A percentile compares a stretch with the other conserved stretches of the same genome.
These are phyloP conservation scores for Neotoxoptera formosana DNA, from an alignment of 1,140 invertebrate genomes.

Conservation along the genomic window DNA sequence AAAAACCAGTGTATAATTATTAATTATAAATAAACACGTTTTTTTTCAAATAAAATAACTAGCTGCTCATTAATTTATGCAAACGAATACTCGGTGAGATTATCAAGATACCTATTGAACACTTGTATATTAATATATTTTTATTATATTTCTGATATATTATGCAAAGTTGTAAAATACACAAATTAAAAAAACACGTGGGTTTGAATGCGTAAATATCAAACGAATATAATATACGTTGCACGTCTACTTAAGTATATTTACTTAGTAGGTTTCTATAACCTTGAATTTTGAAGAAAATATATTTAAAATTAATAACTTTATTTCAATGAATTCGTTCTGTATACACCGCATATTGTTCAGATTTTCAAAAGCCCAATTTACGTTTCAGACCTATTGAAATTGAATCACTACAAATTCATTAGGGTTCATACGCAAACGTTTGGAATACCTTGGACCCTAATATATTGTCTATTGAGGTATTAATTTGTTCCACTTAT, in stretches of 20 bases:
- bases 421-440: background rate
- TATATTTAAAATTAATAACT: background rate
- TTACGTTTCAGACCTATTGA: background rate
- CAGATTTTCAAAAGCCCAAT: background rate
- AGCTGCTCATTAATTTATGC: background rate
- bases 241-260: background rate
- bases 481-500: background rate
- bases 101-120: background rate
- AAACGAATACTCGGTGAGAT: background rate
- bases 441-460: no score
- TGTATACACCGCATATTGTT: background rate
- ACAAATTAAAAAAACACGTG: background rate
- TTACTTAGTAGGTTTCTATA: slow-evolving; percentile 14
- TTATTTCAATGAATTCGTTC: background rate
- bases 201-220: background rate
- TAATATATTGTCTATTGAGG: background rate
- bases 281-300: slow-evolving; percentile 15
- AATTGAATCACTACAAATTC: background rate
- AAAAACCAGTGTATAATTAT: background rate
- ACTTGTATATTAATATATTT: background rate
- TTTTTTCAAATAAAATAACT: background rate
- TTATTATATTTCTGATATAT: background rate
- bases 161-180: slow-evolving; percentile 10
- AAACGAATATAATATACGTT: background rate
- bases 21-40: background rate